Base-by-base conservation (phyloP, 2,888 invertebrate genomes). In the Ochropacha duplaris region DNA sequence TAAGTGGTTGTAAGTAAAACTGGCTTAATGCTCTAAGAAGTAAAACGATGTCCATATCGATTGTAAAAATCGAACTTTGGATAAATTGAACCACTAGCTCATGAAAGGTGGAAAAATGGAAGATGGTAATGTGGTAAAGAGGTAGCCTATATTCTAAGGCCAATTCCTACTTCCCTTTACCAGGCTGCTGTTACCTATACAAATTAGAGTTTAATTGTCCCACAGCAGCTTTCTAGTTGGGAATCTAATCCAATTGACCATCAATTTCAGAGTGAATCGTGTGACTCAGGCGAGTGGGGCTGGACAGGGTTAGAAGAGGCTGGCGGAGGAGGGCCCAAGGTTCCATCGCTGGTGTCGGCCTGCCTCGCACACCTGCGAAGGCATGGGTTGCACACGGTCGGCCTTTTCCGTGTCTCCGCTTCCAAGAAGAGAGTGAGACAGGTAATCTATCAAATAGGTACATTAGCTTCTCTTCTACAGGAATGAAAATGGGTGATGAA, bases 361-460 rank as follows among this genome's bases (percentile, higher is more conserved):
- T 98, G 98, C 81, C 95, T 98, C 61, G 94, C 95, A 68, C 97
- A 98, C 86, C 94, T 98, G 63, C 95, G 98, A 79, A 93, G 94
- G 56, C 94, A 96, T 73, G 98, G 98, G 26, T 93, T 98, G 50
- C 95, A 96, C 75, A 97, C 97, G 49, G 94, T 98, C 19, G 99
- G 99, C 1, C 95, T 99, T 61, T 99, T 99, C 90, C 94, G 98
- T 69, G 98, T 98, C 51, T 97, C 98, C 66, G 96, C 98, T 36
- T 98, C 98, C 4, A 98, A 97, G 86, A 98, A 98, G 84, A 94
- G 98, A 82, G 97, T 98, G 49, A 94, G 98, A 87, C 97, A 98
- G 95, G 97, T 98, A 44, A 44, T 44, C 8, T 19, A 36, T 36
- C n/a, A 31, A 9, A n/a, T n/a, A n/a, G n/a, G n/a, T 31, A 6